Evolutionary conservation across 2,888 invertebrate genomes (phyloP).

Genomic region (Oasisia sp.): DNA sequence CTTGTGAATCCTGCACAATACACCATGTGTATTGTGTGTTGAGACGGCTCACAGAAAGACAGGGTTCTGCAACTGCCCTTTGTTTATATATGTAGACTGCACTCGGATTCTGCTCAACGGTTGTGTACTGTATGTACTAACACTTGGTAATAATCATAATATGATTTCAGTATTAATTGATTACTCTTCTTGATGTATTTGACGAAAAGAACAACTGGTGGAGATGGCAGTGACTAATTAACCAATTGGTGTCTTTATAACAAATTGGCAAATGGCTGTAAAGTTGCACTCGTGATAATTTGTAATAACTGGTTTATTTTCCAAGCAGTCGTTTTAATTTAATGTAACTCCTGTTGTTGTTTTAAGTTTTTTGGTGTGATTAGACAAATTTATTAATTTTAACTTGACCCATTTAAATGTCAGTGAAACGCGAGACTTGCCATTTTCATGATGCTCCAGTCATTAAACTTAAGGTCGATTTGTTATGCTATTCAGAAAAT

Average conservation of each 20-base stretch:
- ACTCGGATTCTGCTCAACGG: background rate
- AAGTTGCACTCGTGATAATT: background rate
- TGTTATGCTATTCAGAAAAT: too few species aligned
- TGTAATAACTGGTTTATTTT: background rate
- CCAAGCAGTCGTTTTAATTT: background rate
- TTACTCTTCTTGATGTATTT: conserved; percentile 6
- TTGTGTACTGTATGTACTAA: conserved; percentile 11
- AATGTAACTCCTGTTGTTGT: background rate
- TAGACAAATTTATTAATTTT: too few species aligned
- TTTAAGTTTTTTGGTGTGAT: too few species aligned
- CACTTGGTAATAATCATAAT: conserved; percentile 10
- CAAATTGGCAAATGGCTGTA: background rate
- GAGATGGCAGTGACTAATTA: background rate
- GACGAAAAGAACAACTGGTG: background rate
- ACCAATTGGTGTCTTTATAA: background rate
- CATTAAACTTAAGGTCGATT: too few species aligned
- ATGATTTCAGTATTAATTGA: conserved; percentile 17
- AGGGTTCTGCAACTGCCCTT: background rate
- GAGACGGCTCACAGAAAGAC: background rate
- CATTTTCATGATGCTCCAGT: too few species aligned
- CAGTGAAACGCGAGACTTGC: too few species aligned
- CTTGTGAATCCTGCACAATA: background rate
- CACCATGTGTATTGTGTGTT: background rate
- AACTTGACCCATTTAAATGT: too few species aligned
- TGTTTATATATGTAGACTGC: conserved; percentile 17